Conservation (phyloP, 2,113 vertebrate genomes). For the Rhabdomys dilectus region DNA sequence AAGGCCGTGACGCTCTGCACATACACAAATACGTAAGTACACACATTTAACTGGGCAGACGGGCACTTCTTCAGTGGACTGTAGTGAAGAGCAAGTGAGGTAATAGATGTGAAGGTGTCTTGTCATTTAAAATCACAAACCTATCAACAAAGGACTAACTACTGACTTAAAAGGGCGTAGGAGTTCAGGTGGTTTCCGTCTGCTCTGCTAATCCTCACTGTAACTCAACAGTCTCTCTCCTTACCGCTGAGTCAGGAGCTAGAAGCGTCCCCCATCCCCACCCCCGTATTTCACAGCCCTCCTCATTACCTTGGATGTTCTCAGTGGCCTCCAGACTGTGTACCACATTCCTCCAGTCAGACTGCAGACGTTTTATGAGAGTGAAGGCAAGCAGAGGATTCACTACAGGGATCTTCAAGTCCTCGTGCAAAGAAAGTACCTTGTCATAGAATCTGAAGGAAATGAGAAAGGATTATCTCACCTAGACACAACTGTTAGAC, state of each 20-base stretch:
- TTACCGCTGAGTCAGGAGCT: slow-evolving; percentile 14
- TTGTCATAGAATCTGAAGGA: slow-evolving; percentile 93
- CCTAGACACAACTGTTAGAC: not conserved
- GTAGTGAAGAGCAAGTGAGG: slow-evolving; percentile 18
- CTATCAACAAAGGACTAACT: not conserved
- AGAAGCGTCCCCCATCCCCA: not conserved
- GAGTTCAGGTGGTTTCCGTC: not conserved
- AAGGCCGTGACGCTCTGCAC: not conserved
- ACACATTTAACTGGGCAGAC: not conserved
- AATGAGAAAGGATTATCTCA: slow-evolving; percentile 27
- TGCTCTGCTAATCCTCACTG: not conserved
- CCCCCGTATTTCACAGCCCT: not conserved
- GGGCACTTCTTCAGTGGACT: not conserved
- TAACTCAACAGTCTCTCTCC: slow-evolving; percentile 46
- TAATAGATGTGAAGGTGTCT: not conserved
- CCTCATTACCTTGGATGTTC: slow-evolving; percentile 89
- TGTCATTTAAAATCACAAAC: not conserved
- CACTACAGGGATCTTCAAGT: slow-evolving; percentile 83
- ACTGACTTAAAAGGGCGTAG: not conserved
- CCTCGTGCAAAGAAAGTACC: slow-evolving; percentile 90
- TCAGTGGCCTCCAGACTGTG: slow-evolving; percentile 90
- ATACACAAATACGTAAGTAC: not conserved
- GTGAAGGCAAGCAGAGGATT: slow-evolving; percentile 94
- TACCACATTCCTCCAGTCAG: slow-evolving; percentile 93
- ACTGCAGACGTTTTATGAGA: slow-evolving; percentile 95